Evolutionary conservation across 2,113 vertebrate genomes (phyloP), one percentile per base, ranked within the genome.

Genomic region (Chlamydotis undulata): DNA sequence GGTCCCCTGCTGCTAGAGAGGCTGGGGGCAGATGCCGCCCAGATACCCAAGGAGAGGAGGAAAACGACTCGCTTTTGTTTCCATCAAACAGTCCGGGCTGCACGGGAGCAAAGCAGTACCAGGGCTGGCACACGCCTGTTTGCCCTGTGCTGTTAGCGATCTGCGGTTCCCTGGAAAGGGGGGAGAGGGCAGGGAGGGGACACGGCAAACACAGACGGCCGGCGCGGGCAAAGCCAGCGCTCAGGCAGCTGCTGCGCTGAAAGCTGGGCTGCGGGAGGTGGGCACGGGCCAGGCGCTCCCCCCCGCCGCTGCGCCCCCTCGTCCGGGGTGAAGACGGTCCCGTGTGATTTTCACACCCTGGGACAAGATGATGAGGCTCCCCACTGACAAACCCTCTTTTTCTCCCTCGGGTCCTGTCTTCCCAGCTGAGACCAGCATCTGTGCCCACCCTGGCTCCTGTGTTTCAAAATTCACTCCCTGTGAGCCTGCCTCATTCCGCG

Each of bases 161-260:
- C 65, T 26, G 25, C 3, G 1, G 23, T 31, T 33, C 55, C 39
- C 55, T 50, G 61, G 39, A 56, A 52, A 68, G 29, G 8, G 69
- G 84, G 70, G 19, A 88, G 67, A 65, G 88, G 90, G 83, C 85
- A 81, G 93, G 88, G 92, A 93, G 86, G 78, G 90, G 79, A 89
- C 86, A 19, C 0, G 4, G 82, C 1, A 90, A 96, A 92, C 88
- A 88, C 33, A 10, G 56, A 25, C 2, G 2, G 61, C 49, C 39
- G 74, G 2, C 2, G 18, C 39, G 3, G 55, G 28, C 12, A 33
- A 69, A 22, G 12, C 22, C 52, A 2, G 50, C 0, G 21, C 77
- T 15, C 18, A 1, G 53, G 31, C 6, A 37, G 69, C 75, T 81
- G 31, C 71, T 74, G 64, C 64, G 11, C 45, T 12, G 35, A 21